A percentile compares a stretch with the other conserved stretches of the same genome.
Evolutionary conservation across 2,113 vertebrate species (phyloP).

Genomic region (Syrrhaptes paradoxus): DNA sequence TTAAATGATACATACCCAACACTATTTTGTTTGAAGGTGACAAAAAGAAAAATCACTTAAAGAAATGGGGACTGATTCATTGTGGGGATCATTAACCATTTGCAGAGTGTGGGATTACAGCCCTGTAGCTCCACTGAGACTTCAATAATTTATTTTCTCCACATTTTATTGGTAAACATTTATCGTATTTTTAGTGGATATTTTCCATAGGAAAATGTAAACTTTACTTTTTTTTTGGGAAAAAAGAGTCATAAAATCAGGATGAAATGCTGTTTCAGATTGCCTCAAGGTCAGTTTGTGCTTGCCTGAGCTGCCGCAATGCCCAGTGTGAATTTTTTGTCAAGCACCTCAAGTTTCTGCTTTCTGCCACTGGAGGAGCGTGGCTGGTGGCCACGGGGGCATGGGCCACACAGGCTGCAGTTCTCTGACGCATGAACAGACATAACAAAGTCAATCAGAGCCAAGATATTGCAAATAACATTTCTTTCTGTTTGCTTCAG

Average conservation of each 20-base stretch:
- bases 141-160: neutral
- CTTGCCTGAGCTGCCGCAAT: neutral
- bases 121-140: neutral
- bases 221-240: neutral
- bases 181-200: neutral
- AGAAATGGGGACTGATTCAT: neutral
- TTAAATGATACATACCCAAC: neutral
- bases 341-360: neutral
- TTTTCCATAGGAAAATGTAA: neutral
- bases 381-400: neutral
- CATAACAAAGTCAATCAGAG: neutral
- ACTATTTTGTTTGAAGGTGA: neutral
- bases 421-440: neutral
- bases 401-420: neutral
- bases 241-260: neutral
- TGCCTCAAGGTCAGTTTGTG: neutral
- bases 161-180: neutral
- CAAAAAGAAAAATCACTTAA: neutral
- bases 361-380: fast-evolving
- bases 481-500: neutral
- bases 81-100: neutral
- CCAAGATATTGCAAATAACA: neutral
- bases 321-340: neutral
- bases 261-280: neutral
- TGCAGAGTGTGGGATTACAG: neutral